Evolutionary conservation across 2,113 vertebrate species (phyloP), one percentile per base, ranked within the genome.

Genomic region (Menura novaehollandiae): DNA sequence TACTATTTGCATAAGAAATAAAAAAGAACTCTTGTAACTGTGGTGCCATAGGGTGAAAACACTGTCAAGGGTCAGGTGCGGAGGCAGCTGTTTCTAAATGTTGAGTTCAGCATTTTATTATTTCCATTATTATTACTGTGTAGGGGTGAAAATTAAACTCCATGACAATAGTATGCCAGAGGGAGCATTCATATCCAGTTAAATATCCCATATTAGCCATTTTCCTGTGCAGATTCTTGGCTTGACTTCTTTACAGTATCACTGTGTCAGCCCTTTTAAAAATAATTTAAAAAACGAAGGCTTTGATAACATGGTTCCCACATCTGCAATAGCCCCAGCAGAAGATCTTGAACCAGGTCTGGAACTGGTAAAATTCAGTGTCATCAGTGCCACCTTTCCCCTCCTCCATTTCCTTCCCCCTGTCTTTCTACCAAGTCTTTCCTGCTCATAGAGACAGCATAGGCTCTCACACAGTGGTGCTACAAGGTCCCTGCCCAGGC

Each of bases 61-160:
- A 35, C 33, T 81, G 68, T 85, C 60, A 66, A 75, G 35, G 33
- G 56, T 74, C 79, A 89, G 73, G 32, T 95, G 82, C 2, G 2
- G 89, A 89, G 74, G 60, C 18, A 63, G 72, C 52, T 94, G 27
- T 91, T 92, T 89, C 85, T 85, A 91, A 88, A 93, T 91, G 83
- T 75, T 78, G 83, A 91, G 44, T 71, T 94, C 83, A 94, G 83
- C 83, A 63, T 88, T 97, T 92, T 95, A 87, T 86, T 64, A 86
- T 96, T 94, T 94, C 96, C 85, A 93, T 91, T 92, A 63, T 96
- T 93, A 92, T 74, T 84, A 47, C 52, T 14, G 13, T 37, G 52
- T 71, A 88, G 69, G 92, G 93, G 95, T 95, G 85, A 92, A 90
- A 91, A 92, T 91, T 92, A 92, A 96, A 96, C 60, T 91, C 88